Conservation (phyloP, 2,888 invertebrate species). For the Torymus auratus region DNA sequence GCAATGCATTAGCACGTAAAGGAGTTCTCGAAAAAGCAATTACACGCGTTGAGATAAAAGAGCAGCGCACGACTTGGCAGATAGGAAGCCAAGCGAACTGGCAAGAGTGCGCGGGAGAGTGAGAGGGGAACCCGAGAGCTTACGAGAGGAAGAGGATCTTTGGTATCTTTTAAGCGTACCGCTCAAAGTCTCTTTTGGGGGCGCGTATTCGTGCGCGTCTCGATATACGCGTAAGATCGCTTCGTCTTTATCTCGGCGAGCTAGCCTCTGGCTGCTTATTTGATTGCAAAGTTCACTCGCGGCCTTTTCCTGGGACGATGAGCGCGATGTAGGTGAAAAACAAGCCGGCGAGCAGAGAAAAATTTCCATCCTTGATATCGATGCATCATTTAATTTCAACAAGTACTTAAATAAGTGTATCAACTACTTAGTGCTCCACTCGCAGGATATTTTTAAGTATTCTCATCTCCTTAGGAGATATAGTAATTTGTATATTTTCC, state of each 20-base stretch:
- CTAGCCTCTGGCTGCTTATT: constrained; percentile 20
- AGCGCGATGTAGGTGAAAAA: background rate
- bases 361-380: background rate
- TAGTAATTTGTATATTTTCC: too few species aligned
- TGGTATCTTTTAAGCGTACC: constrained; percentile 35
- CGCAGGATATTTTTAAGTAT: too few species aligned
- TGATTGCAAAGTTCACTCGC: constrained; percentile 35
- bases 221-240: constrained; percentile 4
- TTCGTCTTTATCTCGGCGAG: background rate
- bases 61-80: constrained; percentile 39
- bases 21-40: constrained; percentile 55
- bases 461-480: too few species aligned
- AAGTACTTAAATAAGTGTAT: too few species aligned
- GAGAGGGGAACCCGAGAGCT: too few species aligned
- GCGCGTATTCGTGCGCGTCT: background rate
- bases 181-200: constrained; percentile 37
- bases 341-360: background rate
- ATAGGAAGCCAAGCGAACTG: constrained; percentile 9
- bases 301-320: background rate
- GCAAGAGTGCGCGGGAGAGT: background rate
- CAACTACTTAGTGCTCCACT: too few species aligned
- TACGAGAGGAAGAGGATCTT: background rate
- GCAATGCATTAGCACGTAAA: constrained; percentile 53
- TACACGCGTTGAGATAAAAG: constrained; percentile 52
- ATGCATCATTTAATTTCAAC: too few species aligned